Evolutionary conservation across 2,888 invertebrate species (phyloP), one percentile per base, ranked within the genome.

Genomic region (Mesorhabditis spiculigera): DNA sequence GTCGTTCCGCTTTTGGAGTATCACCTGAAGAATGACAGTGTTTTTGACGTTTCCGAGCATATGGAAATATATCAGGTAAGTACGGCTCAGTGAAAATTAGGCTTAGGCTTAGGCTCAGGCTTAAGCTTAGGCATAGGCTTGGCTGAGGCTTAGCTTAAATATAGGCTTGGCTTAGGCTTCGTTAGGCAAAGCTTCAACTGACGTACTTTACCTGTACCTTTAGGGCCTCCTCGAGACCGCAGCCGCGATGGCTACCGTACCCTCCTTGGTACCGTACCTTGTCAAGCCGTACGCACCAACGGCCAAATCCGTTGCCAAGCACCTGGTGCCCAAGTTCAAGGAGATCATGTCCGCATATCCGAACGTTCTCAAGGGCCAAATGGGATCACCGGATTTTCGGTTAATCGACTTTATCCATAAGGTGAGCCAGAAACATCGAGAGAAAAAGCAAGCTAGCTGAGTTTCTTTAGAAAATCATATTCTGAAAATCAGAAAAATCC

Each of bases 1-100:
- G 65, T 84, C 10, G 69, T 83, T 41, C 70, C 72, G 5, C 71
- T 85, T 42, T 66, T 85, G 43, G 84, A 84, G 66, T 85, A 85
- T 65, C 83, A 83, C 67, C 74, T 85, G 65, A 77, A 78, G 62
- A 86, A 86, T 70, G 86, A 86, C 71, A 77, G 77, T 42, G 80
- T 86, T n/a, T 84, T 86, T 66, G 86, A 86, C 69, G 78, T 86
- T 44, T 77, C 75, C 62, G 82, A 86, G 58, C 86, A 84, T 69
- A 78, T 86, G 71, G 84, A 85, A 66, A 75, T 86, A 42, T 86
- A 86, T 71, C 81, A 83, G 75, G 82, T 80, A 63, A 63, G 69
- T 45, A 44, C 10, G n/a, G 28, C 28, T 28, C 28, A 28, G 28
- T 28, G 28, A 28, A 28, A 28, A 28, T 28, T 28, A 28, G 28